Conservation (phyloP, 2,797 vertebrate species). For the Heteromormyrus szaboi region DNA sequence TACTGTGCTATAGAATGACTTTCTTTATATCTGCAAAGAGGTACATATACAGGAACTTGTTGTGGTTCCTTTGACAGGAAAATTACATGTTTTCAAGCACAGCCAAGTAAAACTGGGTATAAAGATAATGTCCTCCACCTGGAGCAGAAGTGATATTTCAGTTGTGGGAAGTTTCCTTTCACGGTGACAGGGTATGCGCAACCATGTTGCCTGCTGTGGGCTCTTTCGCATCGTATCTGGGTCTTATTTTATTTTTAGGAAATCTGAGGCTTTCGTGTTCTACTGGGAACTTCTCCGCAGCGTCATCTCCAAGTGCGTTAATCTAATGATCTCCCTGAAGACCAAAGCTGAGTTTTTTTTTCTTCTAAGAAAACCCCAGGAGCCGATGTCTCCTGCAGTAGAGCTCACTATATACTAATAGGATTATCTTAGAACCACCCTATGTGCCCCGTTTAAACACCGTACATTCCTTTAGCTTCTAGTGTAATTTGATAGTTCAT, state of each 20-base stretch:
- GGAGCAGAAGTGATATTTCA: background rate
- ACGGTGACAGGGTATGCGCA: conserved; percentile 17
- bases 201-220: conserved; percentile 33
- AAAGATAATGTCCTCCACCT: background rate
- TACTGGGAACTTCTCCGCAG: conserved; percentile 43
- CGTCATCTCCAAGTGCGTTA: conserved; percentile 31
- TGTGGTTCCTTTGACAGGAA: background rate
- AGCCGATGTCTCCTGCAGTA: background rate
- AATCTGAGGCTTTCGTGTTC: conserved; percentile 30
- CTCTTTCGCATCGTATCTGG: conserved; percentile 35
- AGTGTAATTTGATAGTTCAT: background rate
- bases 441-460: background rate
- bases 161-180: background rate
- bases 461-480: background rate
- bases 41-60: background rate
- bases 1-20: background rate
- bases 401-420: background rate
- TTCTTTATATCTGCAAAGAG: background rate
- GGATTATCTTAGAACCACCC: background rate
- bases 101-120: background rate
- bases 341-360: conserved; percentile 34
- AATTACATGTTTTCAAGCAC: background rate
- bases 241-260: conserved; percentile 41
- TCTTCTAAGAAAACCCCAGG: background rate
- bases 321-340: conserved; percentile 59